Evolutionary conservation across 2,888 invertebrate genomes (phyloP), one percentile per base, ranked within the genome.

Genomic region (Drosophila mimica): DNA sequence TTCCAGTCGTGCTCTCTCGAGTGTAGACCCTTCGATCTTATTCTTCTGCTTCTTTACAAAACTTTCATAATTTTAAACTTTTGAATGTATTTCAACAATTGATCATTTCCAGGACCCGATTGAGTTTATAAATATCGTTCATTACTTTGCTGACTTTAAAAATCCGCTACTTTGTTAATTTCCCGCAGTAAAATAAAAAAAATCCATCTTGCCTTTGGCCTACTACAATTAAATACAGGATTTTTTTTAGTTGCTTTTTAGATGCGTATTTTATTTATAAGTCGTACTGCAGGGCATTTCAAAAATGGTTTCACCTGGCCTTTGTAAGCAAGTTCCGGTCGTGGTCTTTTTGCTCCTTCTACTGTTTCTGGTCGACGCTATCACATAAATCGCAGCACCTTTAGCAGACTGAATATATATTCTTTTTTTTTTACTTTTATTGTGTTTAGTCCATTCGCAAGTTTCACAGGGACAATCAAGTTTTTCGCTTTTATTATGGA

Each of bases 401-500:
- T 76, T 73, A 65, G 57, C 48, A 43, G 20, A 43, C 71, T 65
- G 43, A 52, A 46, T 56, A 58, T 57, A 1, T 31, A 2, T 56
- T 17, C 34, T 57, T 30, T 43, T 34, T 31, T 17, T 49, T 34
- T 34, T 15, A 43, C 60, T 68, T 54, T 60, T 51, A 25, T 67
- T 63, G 36, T 56, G 68, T 57, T 74, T 68, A 68, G 63, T 74
- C 64, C 53, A 48, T 67, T 76, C 71, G 67, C 75, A 67, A 69
- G 60, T 70, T 77, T 67, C 81, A 67, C 79, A 70, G 79, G 70
- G 81, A 63, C 81, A 89, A 87, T 87, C 82, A 87, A 89, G 86
- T 86, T 88, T 89, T 81, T 73, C 64, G 80, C 68, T 74, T 85
- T 88, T 88, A 81, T 88, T 86, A 80, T 70, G 64, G 67, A 49